Base-by-base conservation (phyloP, 2,888 invertebrate genomes). In the Eulithis testata region DNA sequence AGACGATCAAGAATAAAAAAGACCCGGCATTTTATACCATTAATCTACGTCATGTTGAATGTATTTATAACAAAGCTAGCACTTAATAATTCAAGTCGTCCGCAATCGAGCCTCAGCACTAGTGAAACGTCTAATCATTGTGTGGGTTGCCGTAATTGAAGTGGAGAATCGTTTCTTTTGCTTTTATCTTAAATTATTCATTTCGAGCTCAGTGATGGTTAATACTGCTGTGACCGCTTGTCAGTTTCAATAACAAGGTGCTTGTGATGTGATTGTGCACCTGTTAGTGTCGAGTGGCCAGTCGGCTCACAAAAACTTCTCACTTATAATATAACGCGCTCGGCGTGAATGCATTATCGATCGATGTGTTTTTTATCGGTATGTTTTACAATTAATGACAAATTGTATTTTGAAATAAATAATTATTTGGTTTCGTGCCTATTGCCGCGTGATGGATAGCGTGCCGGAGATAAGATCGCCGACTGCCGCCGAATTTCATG, bases 131-230 rank as follows among this genome's bases (percentile, higher is more conserved):
- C 89, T 91, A 90, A 91, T 91, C 89, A 90, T 88, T 87, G 90
- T 90, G 91, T 90, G 89, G 90, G 91, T 83, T 83, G 90, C 78
- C 81, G 86, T 90, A 90, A 90, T 91, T 92, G 90, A 89, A 89
- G 88, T 85, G 80, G 85, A 81, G 86, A 83, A 86, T 87, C 81
- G 82, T 85, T 85, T 77, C 82, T 84, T 85, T 73, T 85, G 83
- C 84, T 88, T 89, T 90, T 91, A 91, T 91, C 91, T 91, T 89
- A 91, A 91, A 91, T 90, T 90, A 92, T 91, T 90, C 90, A 86
- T 87, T 89, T 82, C 74, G 78, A 88, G 79, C 79, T 79, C 78
- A 79, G 79, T 82, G 80, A 85, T 85, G 81, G 85, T 85, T 90
- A 89, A 90, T 89, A 88, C 87, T 91, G 90, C 90, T 91, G 85